Evolutionary conservation across 2,113 vertebrate species (phyloP).

Genomic region (Vidua chalybeata): DNA sequence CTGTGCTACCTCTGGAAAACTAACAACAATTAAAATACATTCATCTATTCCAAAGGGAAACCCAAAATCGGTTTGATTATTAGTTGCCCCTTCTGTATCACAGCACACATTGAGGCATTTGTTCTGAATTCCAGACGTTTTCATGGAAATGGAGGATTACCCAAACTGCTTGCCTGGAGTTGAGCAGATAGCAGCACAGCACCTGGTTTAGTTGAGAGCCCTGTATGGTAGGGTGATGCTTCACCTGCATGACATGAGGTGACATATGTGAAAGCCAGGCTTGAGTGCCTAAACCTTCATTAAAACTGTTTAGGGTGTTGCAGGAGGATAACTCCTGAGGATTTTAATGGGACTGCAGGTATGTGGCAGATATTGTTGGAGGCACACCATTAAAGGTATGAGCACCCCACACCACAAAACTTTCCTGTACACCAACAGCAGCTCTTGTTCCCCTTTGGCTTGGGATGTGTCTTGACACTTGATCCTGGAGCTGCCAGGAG

Average conservation of each 20-base stretch:
- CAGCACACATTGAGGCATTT: not conserved
- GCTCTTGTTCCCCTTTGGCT: not conserved
- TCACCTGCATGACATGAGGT: fast-evolving
- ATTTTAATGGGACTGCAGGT: not conserved
- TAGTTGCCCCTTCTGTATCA: not conserved
- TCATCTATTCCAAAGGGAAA: not conserved
- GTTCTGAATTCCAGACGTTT: not conserved
- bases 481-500: not conserved
- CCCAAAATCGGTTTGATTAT: not conserved
- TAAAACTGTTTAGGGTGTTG: not conserved
- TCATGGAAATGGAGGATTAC: not conserved
- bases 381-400: not conserved
- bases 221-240: not conserved
- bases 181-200: not conserved
- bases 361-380: not conserved
- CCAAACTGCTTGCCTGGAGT: not conserved
- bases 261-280: fast-evolving
- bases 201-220: not conserved
- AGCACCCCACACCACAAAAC: fast-evolving
- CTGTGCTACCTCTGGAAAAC: not conserved
- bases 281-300: not conserved
- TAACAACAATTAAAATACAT: not conserved
- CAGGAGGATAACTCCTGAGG: not conserved
- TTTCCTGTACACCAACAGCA: not conserved
- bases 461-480: fast-evolving